Evolutionary conservation across 1,140 invertebrate genomes (phyloP).

Genomic region (Eufriesea mexicana): DNA sequence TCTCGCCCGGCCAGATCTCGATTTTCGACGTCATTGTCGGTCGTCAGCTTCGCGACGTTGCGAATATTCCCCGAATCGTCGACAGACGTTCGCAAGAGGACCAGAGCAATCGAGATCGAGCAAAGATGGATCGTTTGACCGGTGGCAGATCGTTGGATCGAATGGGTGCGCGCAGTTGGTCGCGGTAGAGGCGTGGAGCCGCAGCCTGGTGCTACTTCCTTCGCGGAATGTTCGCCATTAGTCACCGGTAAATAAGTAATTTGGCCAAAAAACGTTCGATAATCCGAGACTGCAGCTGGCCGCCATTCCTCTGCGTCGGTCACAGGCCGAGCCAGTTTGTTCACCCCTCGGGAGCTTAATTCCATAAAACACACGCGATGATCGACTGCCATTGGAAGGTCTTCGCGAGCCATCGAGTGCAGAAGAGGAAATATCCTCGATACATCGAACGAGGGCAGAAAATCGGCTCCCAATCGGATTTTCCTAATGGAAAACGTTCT

Average conservation of each 20-base stretch:
- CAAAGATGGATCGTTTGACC: neutral
- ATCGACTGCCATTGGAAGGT: neutral
- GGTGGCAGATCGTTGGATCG: neutral
- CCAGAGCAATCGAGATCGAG: neutral
- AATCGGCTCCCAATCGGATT: neutral
- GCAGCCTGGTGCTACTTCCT: slow-evolving; percentile 16
- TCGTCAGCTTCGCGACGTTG: too few relatives aligned
- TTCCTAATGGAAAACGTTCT: too few relatives aligned
- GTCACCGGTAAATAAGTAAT: slow-evolving; percentile 47
- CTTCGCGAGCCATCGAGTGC: too few relatives aligned
- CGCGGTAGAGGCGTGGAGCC: neutral
- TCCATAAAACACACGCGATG: slow-evolving; percentile 10
- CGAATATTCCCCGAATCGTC: neutral
- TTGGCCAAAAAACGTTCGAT: slow-evolving; percentile 22
- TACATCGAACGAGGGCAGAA: neutral
- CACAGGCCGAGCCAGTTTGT: slow-evolving; percentile 22
- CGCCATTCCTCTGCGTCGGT: slow-evolving; percentile 29
- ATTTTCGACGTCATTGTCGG: too few relatives aligned
- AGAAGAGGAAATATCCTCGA: neutral
- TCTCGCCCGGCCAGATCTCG: too few relatives aligned
- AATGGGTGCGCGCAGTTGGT: neutral
- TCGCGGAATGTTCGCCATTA: slow-evolving; percentile 4
- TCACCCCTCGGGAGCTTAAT: neutral
- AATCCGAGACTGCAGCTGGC: neutral
- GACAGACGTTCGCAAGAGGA: neutral